Conservation (phyloP, 92 coral and sea anemone species). For the Phymanthus crucifer region DNA sequence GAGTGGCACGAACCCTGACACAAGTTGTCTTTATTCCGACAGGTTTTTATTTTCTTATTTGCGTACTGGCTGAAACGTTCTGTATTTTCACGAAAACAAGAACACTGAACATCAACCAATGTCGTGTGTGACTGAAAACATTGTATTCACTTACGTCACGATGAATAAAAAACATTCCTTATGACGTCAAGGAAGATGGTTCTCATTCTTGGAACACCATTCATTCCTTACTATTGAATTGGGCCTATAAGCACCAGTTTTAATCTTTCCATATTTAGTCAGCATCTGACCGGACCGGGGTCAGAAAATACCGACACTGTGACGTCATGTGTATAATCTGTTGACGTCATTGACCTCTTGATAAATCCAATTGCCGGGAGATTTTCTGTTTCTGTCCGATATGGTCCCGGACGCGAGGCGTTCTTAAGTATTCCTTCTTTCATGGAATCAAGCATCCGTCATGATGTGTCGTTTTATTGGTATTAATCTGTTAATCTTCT, state of each 20-base stretch:
- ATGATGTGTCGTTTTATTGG: not conserved
- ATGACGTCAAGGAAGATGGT: not conserved
- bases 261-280: not conserved
- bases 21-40: not conserved
- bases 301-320: not conserved
- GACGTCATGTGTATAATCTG: not conserved
- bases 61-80: not conserved
- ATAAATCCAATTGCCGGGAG: not conserved
- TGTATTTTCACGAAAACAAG: not conserved
- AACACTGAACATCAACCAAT: not conserved
- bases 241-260: not conserved
- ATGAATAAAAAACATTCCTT: not conserved
- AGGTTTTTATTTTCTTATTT: not conserved
- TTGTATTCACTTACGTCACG: not conserved
- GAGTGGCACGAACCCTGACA: not conserved
- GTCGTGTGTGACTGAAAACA: not conserved
- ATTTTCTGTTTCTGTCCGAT: not conserved
- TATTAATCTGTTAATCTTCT: not conserved
- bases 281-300: not conserved
- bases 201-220: not conserved
- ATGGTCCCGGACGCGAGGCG: not conserved
- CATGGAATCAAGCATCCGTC: not conserved
- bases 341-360: constrained; percentile 1
- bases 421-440: not conserved
- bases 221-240: not conserved